phyloP scores from a whole-genome alignment of 2,888 invertebrate genomes.

The Palloptera scutellata region DNA sequence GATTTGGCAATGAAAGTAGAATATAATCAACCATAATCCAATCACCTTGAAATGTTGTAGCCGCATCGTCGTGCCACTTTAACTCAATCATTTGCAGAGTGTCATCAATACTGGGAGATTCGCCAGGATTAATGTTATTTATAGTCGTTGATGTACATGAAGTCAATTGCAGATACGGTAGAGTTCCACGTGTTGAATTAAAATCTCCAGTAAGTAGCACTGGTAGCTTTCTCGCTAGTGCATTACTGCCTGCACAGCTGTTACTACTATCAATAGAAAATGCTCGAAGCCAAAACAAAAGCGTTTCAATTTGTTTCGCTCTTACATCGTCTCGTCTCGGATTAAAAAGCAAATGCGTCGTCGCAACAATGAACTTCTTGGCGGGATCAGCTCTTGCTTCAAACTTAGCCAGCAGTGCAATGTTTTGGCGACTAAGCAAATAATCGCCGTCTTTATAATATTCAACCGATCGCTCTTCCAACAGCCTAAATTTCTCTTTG shows the following conservation, averaged over 20 bases:
- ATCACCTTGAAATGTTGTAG: slow-evolving; percentile 77
- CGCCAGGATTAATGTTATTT: neutral
- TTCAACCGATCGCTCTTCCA: slow-evolving; percentile 76
- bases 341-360: slow-evolving; percentile 95
- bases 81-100: slow-evolving; percentile 41
- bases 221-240: slow-evolving; percentile 66
- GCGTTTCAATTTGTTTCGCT: slow-evolving; percentile 83
- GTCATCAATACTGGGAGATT: neutral
- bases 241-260: slow-evolving; percentile 47
- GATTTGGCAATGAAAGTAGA: slow-evolving; percentile 70
- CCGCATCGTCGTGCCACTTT: slow-evolving; percentile 40
- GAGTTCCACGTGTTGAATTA: slow-evolving; percentile 80
- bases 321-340: slow-evolving; percentile 88
- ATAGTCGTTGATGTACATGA: slow-evolving; percentile 57
- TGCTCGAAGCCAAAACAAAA: slow-evolving; percentile 86
- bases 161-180: slow-evolving; percentile 46
- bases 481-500: slow-evolving; percentile 71
- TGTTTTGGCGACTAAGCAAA: slow-evolving; percentile 84
- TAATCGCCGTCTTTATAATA: slow-evolving; percentile 62
- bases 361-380: slow-evolving; percentile 79
- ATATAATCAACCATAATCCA: slow-evolving; percentile 93
- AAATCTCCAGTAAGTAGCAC: slow-evolving; percentile 93
- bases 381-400: slow-evolving; percentile 66
- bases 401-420: slow-evolving; percentile 83
- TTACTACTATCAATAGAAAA: slow-evolving; percentile 68